phyloP scores from a whole-genome alignment of 2,797 vertebrate genomes.

The Carcharodon carcharias region DNA sequence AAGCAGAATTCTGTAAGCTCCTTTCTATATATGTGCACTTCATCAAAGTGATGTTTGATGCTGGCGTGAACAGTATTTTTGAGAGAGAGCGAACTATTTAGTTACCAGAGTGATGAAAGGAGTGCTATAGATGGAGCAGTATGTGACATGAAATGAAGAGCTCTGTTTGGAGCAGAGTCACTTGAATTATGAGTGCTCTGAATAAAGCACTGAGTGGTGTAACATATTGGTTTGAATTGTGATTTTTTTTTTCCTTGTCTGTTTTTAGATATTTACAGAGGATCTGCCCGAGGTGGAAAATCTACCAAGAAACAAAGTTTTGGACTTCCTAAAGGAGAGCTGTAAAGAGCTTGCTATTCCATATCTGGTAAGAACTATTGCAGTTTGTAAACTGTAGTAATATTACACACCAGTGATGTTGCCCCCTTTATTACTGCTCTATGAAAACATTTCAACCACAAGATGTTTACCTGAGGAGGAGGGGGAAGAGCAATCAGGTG shows the following conservation, averaged over 20 bases:
- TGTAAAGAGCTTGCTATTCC: conserved; percentile 86
- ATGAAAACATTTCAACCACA: neutral
- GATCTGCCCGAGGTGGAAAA: conserved; percentile 91
- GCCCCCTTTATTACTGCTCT: no score
- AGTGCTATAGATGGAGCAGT: neutral
- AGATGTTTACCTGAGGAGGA: neutral
- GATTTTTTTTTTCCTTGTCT: conserved; percentile 36
- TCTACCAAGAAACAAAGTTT: conserved; percentile 79
- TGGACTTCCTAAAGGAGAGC: conserved; percentile 83
- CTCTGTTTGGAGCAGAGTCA: conserved; percentile 13
- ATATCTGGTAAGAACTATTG: conserved; percentile 68
- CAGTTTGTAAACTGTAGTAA: neutral
- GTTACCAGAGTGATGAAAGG: neutral
- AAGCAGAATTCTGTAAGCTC: neutral
- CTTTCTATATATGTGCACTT: neutral
- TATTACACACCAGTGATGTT: neutral
- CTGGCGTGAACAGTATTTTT: neutral
- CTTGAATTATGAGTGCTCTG: neutral
- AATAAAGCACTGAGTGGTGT: neutral
- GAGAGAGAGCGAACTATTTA: neutral
- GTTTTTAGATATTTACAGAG: conserved; percentile 88
- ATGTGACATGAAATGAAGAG: neutral
- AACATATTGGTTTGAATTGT: neutral
- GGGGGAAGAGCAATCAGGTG: neutral
- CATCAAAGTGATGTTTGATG: neutral